Percentiles rank a stretch among this genome's conserved stretches.
These are phyloP conservation scores for Prietella phreatophila DNA, from an alignment of 2,113 vertebrate species.

Conservation along the genomic window DNA sequence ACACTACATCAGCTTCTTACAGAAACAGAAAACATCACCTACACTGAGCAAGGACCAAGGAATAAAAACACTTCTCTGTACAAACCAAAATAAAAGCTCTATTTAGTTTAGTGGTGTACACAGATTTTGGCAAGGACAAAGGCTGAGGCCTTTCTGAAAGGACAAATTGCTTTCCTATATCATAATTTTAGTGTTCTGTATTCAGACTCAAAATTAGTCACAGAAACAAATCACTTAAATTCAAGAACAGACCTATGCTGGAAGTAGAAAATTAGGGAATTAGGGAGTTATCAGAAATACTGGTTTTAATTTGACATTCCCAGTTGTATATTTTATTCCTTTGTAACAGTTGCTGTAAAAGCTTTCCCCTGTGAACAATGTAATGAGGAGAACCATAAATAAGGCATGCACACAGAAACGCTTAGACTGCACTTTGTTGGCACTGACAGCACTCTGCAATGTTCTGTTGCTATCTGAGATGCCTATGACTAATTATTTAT, in stretches of 20 bases:
- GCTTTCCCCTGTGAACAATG: neutral
- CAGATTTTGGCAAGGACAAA: neutral
- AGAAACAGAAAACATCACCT: constrained; percentile 14
- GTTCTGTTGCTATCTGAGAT: constrained; percentile 23
- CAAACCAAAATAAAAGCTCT: neutral
- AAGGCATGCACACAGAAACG: constrained; percentile 14
- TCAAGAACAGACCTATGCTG: neutral
- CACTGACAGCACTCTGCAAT: constrained; percentile 27
- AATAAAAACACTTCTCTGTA: neutral
- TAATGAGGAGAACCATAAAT: constrained; percentile 35
- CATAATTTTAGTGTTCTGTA: neutral
- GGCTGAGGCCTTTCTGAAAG: neutral
- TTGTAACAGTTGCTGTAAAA: neutral
- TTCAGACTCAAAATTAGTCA: neutral
- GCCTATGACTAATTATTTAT: constrained; percentile 34
- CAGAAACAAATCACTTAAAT: neutral
- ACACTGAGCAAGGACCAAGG: neutral
- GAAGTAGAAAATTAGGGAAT: neutral
- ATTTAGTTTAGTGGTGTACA: neutral
- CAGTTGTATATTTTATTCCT: neutral
- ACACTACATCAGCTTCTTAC: constrained; percentile 9
- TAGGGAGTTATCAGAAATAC: neutral
- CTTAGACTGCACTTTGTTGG: constrained; percentile 23
- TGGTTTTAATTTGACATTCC: neutral
- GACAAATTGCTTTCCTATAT: neutral